Evolutionary conservation across 2,888 invertebrate genomes (phyloP).

Genomic region (Schizaphis graminum): DNA sequence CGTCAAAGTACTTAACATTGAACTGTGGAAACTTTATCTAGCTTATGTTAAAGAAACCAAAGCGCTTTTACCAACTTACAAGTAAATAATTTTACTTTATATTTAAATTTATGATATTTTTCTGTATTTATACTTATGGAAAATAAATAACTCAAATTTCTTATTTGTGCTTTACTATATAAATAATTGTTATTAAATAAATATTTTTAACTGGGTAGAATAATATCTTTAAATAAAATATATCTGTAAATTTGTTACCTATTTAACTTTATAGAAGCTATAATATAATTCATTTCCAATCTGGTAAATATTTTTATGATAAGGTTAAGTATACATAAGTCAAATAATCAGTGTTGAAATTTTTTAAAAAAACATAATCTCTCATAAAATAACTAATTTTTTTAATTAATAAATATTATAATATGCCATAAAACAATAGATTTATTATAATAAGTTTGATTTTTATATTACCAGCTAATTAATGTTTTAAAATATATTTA

Average conservation of each 20-base stretch:
- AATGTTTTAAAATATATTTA: not conserved
- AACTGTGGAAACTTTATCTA: conserved; percentile 97
- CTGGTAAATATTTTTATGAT: not conserved
- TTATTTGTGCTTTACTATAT: not conserved
- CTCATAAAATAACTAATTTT: not conserved
- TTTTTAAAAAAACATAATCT: not conserved
- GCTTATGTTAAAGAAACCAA: conserved; percentile 99
- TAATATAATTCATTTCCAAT: not conserved
- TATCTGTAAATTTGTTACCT: not conserved
- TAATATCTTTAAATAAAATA: not conserved
- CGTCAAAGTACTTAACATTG: conserved; percentile 98
- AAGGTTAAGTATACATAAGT: not conserved
- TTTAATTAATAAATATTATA: no score
- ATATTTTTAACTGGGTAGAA: not conserved
- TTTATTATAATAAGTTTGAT: not conserved
- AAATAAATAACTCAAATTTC: not conserved
- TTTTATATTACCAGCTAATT: not conserved
- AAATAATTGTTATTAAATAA: not conserved
- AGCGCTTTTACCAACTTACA: conserved; percentile 90
- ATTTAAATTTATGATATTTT: not conserved
- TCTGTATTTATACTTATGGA: not conserved
- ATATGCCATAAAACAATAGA: no score
- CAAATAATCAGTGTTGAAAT: not conserved
- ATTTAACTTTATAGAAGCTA: not conserved
- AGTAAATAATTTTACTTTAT: conserved; percentile 77